phyloP scores from a whole-genome alignment of 1,140 invertebrate species.

The Conus ventricosus region DNA sequence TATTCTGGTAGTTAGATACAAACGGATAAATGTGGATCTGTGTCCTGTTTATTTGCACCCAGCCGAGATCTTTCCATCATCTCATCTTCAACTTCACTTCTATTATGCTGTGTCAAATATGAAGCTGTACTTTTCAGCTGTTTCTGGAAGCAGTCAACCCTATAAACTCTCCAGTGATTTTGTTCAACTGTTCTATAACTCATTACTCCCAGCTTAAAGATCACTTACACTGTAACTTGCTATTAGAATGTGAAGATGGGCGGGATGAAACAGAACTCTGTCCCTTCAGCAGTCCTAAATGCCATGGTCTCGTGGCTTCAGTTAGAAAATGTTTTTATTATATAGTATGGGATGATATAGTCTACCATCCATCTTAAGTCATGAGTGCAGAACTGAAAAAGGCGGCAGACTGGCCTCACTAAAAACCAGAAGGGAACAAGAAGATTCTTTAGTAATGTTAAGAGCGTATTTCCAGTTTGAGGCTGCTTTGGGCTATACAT shows the following conservation, averaged over 20 bases:
- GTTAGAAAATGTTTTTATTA: background rate
- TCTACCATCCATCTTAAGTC: too few relatives aligned
- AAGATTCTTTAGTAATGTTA: background rate
- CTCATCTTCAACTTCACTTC: background rate
- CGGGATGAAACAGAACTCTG: background rate
- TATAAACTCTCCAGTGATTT: background rate
- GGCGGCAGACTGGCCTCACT: background rate
- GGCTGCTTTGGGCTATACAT: background rate
- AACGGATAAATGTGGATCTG: too few relatives aligned
- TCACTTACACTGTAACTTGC: constrained; percentile 10
- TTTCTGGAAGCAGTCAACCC: background rate
- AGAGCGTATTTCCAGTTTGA: too few relatives aligned
- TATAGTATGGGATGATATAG: too few relatives aligned
- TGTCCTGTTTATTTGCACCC: too few relatives aligned
- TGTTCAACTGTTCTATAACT: constrained; percentile 19
- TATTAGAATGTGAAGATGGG: background rate
- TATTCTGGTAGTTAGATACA: too few relatives aligned
- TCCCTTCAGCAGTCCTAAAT: constrained; percentile 6
- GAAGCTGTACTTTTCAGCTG: background rate
- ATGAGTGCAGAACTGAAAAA: background rate
- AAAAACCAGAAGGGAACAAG: background rate
- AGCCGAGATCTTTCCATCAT: background rate
- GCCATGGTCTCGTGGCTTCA: background rate
- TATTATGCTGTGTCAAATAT: background rate
- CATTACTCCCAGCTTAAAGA: background rate